These are phyloP conservation scores for Lipophrys pholis DNA, from an alignment of 2,113 vertebrate species.

Conservation along the genomic window DNA sequence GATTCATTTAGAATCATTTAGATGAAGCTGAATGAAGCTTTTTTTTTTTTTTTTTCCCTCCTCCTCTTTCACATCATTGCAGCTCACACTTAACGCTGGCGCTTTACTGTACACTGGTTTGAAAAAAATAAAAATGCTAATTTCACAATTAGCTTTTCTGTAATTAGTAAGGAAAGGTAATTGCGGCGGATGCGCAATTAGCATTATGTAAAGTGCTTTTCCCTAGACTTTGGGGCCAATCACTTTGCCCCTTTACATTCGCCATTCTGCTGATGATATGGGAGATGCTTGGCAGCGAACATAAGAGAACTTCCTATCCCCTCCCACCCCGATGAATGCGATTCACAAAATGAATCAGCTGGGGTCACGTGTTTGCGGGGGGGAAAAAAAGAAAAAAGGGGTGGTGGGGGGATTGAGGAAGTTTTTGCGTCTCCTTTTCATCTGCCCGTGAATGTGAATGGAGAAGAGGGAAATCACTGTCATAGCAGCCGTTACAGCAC, in stretches of 20 bases:
- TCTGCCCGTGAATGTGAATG: conserved; percentile 65
- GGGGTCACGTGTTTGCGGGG: conserved; percentile 60
- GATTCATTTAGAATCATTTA: too few relatives aligned
- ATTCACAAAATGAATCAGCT: conserved; percentile 69
- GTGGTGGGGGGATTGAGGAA: conserved; percentile 41
- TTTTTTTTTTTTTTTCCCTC: conserved; percentile 32
- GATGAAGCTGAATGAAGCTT: too few relatives aligned
- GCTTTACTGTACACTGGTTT: conserved; percentile 53
- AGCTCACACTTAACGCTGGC: conserved; percentile 17
- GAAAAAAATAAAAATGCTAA: conserved; percentile 56
- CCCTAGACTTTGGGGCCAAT: conserved; percentile 75
- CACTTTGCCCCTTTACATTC: conserved; percentile 72
- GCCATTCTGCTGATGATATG: conserved; percentile 58
- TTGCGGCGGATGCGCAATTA: conserved; percentile 82
- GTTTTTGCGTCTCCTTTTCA: conserved; percentile 65
- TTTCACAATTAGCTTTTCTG: conserved; percentile 77
- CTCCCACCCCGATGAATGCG: conserved; percentile 58
- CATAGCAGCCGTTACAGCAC: conserved; percentile 71
- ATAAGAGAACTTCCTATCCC: conserved; percentile 71
- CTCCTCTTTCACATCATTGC: not conserved
- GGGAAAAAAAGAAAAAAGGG: conserved; percentile 3
- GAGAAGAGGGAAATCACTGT: conserved; percentile 76
- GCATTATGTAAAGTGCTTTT: conserved; percentile 78
- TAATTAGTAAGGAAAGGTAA: conserved; percentile 80
- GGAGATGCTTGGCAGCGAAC: conserved; percentile 52